Base-by-base conservation (phyloP, 2,113 vertebrate species). In the Paratilapia polleni region DNA sequence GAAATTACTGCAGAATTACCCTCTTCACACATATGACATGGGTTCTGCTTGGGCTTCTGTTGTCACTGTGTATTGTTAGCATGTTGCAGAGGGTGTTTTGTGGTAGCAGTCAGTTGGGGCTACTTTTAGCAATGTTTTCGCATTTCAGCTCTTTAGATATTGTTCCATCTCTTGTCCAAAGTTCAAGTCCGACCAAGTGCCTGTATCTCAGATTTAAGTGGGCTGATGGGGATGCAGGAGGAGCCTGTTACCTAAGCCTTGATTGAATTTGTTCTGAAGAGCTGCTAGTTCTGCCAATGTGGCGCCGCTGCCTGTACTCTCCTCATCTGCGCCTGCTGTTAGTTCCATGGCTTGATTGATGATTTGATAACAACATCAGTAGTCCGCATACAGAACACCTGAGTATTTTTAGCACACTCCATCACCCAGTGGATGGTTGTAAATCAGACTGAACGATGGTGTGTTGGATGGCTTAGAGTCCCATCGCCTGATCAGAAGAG, bases 221-320 rank as follows among this genome's bases (percentile, higher is more conserved):
- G 81, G 83, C 84, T 62, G 68, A 60, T 47, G 10, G 80, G 54
- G 59, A 78, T 24, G 1, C 78, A 28, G 68, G 36, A 83, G 76
- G 22, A 80, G 87, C 80, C 63, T 89, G 75, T 89, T 91, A 87
- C 57, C 63, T 62, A 64, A 84, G 70, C 11, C 74, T 74, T 83
- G 78, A 92, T 93, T 91, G 62, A 86, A 92, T 93, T 90, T 80
- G 80, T 77, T 41, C 78, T 49, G 6, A 75, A 77, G 86, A 77
- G 86, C 87, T 80, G 81, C 41, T 43, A 31, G 77, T 79, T 84
- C 59, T 87, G 87, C 84, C 81, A 68, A 28, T 28, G 76, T 79
- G 86, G 78, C 54, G 52, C 89, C 78, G 11, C 64, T 85, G 58
- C 64, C 9, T 14, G 61, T 52, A 19, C 79, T 63, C 74, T 52